A percentile compares a stretch with the other conserved stretches of the same genome.
Conservation (phyloP, 2,888 invertebrate genomes). For the Polylopha cassiicola region DNA sequence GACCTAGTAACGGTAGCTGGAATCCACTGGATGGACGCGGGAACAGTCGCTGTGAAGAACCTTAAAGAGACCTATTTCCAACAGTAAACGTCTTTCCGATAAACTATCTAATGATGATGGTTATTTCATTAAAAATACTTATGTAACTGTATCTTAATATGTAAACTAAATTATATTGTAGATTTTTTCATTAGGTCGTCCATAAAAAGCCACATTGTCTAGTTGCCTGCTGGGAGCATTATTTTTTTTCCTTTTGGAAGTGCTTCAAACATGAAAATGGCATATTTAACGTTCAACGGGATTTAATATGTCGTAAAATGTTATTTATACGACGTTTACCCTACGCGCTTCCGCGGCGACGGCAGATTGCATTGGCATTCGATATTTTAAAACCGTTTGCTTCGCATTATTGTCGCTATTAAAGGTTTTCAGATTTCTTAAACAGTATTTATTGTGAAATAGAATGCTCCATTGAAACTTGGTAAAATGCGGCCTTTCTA, state of each 20-base stretch:
- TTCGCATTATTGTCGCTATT: slow-evolving; percentile 20
- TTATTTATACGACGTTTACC: slow-evolving; percentile 61
- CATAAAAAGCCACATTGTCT: too few species aligned
- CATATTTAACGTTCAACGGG: slow-evolving; percentile 66
- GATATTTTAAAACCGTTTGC: slow-evolving; percentile 22
- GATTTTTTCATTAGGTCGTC: too few species aligned
- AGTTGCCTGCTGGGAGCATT: slow-evolving; percentile 30
- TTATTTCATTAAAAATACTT: slow-evolving; percentile 1
- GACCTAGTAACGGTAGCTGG: too few species aligned
- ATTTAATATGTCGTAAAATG: slow-evolving; percentile 71
- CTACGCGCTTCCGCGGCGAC: slow-evolving; percentile 40
- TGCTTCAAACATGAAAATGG: slow-evolving; percentile 57
- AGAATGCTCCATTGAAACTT: slow-evolving; percentile 29
- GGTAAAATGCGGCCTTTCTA: too few species aligned
- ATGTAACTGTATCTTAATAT: too few species aligned
- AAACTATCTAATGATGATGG: slow-evolving; percentile 2
- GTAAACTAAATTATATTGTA: too few species aligned
- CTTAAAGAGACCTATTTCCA: too few species aligned
- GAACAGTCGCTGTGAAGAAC: too few species aligned
- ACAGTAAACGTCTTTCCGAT: too few species aligned
- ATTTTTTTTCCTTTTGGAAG: slow-evolving; percentile 46
- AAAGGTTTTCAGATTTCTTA: slow-evolving; percentile 10
- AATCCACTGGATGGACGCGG: too few species aligned
- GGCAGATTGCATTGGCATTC: slow-evolving; percentile 48
- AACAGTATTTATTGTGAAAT: slow-evolving; percentile 7